A percentile compares a stretch with the other conserved stretches of the same genome.
phyloP scores from a whole-genome alignment of 2,888 invertebrate genomes.

The Agrotis puta region DNA sequence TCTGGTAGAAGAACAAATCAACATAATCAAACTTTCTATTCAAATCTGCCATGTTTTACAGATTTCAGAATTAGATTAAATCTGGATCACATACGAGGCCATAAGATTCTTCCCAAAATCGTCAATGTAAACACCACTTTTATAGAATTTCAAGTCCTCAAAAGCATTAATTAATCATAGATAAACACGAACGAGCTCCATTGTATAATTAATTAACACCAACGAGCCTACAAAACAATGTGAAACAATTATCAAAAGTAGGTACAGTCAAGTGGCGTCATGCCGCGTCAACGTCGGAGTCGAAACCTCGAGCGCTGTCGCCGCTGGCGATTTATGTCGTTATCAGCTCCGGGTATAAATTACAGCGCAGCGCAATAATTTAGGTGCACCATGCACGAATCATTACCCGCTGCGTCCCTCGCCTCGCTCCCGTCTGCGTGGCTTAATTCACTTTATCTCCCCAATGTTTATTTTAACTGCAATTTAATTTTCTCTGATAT shows the following conservation, averaged over 20 bases:
- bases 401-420: constrained; percentile 87
- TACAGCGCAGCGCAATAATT: constrained; percentile 88
- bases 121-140: neutral
- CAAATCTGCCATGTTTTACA: neutral
- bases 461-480: constrained; percentile 83
- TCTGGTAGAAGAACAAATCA: constrained; percentile 88
- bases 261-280: constrained; percentile 82
- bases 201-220: constrained; percentile 18
- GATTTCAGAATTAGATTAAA: neutral
- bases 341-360: constrained; percentile 89
- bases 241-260: constrained; percentile 63
- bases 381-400: constrained; percentile 90
- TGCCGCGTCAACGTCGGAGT: constrained; percentile 84
- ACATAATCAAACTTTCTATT: neutral
- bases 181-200: neutral
- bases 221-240: constrained; percentile 36
- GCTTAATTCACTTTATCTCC: constrained; percentile 88
- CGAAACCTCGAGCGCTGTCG: constrained; percentile 84
- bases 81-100: neutral
- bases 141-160: neutral
- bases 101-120: neutral
- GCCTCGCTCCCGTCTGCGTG: constrained; percentile 74
- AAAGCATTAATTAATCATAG: neutral
- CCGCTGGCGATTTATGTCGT: constrained; percentile 88
- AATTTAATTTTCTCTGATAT: constrained; percentile 78